Evolutionary conservation across 1,140 invertebrate species (phyloP).

Genomic region (Zeugodacus cucurbitae): DNA sequence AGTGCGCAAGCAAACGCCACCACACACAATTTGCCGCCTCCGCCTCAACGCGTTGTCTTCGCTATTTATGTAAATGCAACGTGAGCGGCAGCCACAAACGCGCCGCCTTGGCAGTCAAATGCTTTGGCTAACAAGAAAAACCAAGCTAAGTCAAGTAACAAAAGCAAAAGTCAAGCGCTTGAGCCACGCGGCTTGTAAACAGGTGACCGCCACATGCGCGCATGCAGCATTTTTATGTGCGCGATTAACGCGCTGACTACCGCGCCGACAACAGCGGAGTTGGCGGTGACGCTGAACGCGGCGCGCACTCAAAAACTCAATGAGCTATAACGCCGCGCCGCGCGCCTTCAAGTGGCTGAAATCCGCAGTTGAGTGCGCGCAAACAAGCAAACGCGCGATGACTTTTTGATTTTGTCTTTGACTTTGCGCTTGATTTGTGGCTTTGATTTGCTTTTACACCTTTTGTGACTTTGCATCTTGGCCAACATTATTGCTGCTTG

Average conservation of each 20-base stretch:
- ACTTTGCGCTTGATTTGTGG: not conserved
- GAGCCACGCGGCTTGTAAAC: not conserved
- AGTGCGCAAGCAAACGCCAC: not conserved
- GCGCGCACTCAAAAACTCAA: constrained; percentile 25
- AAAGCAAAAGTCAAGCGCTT: not conserved
- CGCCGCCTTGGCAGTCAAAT: not conserved
- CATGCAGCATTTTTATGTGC: not conserved
- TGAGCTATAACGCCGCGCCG: not conserved
- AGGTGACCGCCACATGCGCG: not conserved
- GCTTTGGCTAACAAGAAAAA: not conserved
- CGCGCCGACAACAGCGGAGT: not conserved
- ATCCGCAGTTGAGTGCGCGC: not conserved
- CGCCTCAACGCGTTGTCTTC: not conserved
- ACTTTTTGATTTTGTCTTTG: constrained; percentile 1
- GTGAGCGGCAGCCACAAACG: not conserved
- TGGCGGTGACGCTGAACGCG: not conserved
- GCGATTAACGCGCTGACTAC: not conserved
- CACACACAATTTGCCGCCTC: not conserved
- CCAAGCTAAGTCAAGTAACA: not conserved
- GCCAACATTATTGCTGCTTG: constrained; percentile 18
- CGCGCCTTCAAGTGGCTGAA: not conserved
- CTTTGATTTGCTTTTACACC: constrained; percentile 7
- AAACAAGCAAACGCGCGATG: not conserved
- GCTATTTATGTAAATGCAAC: not conserved
- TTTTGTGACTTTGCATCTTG: not conserved